These are phyloP conservation scores for Sardina pilchardus DNA, from an alignment of 2,113 vertebrate genomes.

Conservation along the genomic window DNA sequence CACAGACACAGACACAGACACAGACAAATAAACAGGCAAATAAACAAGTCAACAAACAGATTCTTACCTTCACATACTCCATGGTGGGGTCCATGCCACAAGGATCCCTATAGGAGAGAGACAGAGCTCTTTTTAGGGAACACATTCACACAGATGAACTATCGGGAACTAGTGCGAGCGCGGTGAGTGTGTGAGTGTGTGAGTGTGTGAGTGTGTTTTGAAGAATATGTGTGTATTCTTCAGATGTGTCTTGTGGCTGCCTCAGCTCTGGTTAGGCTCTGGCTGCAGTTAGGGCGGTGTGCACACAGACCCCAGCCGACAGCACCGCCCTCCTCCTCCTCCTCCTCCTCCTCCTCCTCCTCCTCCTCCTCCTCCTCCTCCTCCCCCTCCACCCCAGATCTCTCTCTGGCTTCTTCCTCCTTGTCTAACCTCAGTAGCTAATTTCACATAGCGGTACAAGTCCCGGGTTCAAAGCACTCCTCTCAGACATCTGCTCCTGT, in stretches of 20 bases:
- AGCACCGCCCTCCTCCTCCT: background rate
- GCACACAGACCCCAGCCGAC: background rate
- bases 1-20: background rate
- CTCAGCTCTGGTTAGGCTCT: background rate
- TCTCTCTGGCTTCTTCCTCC: background rate
- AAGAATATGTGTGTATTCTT: background rate
- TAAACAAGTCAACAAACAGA: background rate
- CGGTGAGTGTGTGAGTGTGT: background rate
- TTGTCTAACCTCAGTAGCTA: slow-evolving; percentile 24
- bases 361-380: slow-evolving; percentile 11
- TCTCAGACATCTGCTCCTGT: slow-evolving; percentile 24
- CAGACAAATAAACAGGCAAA: background rate
- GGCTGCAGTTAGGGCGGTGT: background rate
- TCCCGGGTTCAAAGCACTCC: slow-evolving; percentile 18
- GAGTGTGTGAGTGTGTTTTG: background rate
- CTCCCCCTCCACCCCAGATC: background rate
- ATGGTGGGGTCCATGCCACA: slow-evolving; percentile 69
- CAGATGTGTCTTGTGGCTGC: background rate
- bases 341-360: background rate
- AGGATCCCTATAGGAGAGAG: slow-evolving; percentile 71
- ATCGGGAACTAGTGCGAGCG: background rate
- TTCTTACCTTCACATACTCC: slow-evolving; percentile 87
- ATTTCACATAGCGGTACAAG: slow-evolving; percentile 44
- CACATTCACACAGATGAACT: slow-evolving; percentile 37
- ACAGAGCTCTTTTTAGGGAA: slow-evolving; percentile 50